Evolutionary conservation across 2,888 invertebrate genomes (phyloP), one percentile per base, ranked within the genome.

Genomic region (Euplagia quadripunctaria): DNA sequence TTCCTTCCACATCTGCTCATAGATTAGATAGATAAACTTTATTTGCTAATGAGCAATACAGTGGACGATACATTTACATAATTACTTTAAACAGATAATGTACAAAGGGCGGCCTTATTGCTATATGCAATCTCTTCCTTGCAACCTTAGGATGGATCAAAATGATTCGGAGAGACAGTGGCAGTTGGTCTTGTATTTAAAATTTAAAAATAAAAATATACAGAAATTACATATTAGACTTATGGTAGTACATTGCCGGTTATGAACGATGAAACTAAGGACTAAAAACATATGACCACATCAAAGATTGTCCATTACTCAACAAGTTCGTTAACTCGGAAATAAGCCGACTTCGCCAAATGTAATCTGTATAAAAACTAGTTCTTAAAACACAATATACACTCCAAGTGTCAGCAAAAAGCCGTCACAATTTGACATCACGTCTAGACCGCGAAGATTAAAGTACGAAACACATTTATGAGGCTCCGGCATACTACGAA

Each of bases 401-500:
- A n/a, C 4, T 41, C 58, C 49, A 31, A 49, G 67, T 61, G 70
- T 72, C 68, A 65, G 70, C 41, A 69, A 70, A 69, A 72, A 66
- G 69, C 71, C 71, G 71, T 71, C 43, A 61, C 58, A 71, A 43
- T 64, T 71, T 71, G 65, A 58, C 52, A 63, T 71, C 7, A 67
- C 61, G 68, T 74, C 73, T 72, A 73, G 75, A 76, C 71, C 71
- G 1, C 14, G 66, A 64, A 72, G 74, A 77, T 77, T 77, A 72
- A 73, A 70, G 49, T 68, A 66, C 70, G 51, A 63, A 73, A 68
- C 51, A 71, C 76, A 74, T 78, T 83, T 83, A 81, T 82, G 82
- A 83, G 51, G 66, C 73, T 75, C 66, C 77, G 74, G 72, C 74
- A 80, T 52, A 73, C 72, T 78, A 75, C 82, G 77, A 79, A 75